Evolutionary conservation across 2,113 vertebrate species (phyloP).

Genomic region (Lontra canadensis): DNA sequence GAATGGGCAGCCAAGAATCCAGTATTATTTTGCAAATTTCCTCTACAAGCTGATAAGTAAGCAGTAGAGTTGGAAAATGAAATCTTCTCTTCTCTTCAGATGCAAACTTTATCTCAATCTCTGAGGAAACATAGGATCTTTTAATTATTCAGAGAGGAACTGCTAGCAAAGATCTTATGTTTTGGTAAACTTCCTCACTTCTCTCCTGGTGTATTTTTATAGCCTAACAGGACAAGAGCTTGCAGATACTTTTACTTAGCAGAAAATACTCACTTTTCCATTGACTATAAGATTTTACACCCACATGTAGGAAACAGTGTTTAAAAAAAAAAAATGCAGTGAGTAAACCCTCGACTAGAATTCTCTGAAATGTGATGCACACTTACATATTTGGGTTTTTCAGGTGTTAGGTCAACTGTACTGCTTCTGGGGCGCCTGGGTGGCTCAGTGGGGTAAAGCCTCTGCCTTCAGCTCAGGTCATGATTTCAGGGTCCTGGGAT

Average conservation of each 20-base stretch:
- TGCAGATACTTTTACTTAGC: background rate
- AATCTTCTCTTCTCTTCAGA: conserved; percentile 14
- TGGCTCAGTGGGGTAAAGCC: no score
- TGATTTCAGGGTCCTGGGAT: no score
- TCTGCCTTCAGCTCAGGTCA: no score
- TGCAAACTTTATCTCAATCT: background rate
- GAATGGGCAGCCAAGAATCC: background rate
- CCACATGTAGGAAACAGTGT: background rate
- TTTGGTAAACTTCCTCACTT: background rate
- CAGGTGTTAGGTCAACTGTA: background rate
- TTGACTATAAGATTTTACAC: background rate
- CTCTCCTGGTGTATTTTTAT: background rate
- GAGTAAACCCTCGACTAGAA: background rate
- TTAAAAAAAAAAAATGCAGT: background rate
- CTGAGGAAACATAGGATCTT: conserved; percentile 27
- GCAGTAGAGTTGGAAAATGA: conserved; percentile 42
- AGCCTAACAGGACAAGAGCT: background rate
- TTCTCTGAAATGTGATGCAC: background rate
- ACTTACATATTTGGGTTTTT: background rate
- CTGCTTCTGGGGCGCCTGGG: background rate
- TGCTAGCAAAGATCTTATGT: background rate
- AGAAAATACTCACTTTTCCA: background rate
- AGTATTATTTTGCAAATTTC: conserved; percentile 38
- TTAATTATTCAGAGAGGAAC: conserved; percentile 17
- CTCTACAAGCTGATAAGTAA: conserved; percentile 46